Percentiles rank a stretch among this genome's conserved stretches.
These are phyloP conservation scores for Hydrocynus forskahlii DNA, from an alignment of 2,797 vertebrate genomes.

Conservation along the genomic window DNA sequence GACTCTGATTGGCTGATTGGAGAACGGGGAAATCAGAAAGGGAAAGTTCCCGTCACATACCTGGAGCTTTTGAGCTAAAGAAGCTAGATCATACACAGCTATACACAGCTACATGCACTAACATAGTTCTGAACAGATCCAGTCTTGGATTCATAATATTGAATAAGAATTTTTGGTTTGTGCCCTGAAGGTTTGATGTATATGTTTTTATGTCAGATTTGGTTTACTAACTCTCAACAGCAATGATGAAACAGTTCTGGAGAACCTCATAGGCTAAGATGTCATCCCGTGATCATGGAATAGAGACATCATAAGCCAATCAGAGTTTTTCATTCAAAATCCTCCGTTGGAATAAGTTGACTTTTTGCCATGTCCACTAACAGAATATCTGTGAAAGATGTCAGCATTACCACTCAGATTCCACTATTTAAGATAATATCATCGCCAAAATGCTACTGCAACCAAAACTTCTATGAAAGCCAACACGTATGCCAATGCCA, in stretches of 20 bases:
- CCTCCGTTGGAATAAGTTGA: neutral
- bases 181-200: neutral
- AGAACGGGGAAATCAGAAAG: constrained; percentile 91
- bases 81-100: constrained; percentile 12
- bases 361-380: neutral
- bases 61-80: constrained; percentile 93
- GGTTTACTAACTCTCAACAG: constrained; percentile 1
- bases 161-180: neutral
- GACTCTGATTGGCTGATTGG: constrained; percentile 96
- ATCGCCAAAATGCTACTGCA: neutral
- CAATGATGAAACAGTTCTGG: neutral
- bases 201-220: constrained; percentile 13
- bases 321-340: neutral
- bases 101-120: constrained; percentile 12
- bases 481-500: neutral
- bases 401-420: neutral
- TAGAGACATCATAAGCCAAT: neutral
- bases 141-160: constrained; percentile 2
- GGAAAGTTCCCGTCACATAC: constrained; percentile 95
- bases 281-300: neutral
- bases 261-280: neutral
- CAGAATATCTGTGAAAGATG: neutral
- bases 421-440: neutral
- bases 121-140: constrained; percentile 8
- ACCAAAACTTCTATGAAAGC: neutral